A percentile compares a stretch with the other conserved stretches of the same genome.
Evolutionary conservation across 2,113 vertebrate species (phyloP).

Genomic region (Phocoena sinus): DNA sequence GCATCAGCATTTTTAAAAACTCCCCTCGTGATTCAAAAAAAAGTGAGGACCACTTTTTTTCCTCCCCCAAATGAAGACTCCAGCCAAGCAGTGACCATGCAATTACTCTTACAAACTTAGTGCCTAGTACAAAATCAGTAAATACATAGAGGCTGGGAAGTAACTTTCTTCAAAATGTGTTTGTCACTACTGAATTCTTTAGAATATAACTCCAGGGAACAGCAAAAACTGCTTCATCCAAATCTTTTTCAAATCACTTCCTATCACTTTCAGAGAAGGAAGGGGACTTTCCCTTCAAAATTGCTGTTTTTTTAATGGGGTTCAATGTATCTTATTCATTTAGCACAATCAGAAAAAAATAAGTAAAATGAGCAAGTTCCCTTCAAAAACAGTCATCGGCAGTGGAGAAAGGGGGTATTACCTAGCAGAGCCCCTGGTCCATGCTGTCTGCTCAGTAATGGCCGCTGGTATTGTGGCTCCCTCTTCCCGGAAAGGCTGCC

Average conservation of each 20-base stretch:
- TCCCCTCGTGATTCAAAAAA: not conserved
- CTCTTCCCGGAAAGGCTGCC: not conserved
- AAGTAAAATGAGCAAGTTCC: not conserved
- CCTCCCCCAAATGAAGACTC: not conserved
- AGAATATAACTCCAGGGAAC: not conserved
- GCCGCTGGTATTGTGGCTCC: not conserved
- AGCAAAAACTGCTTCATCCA: slow-evolving; percentile 6
- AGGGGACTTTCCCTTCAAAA: not conserved
- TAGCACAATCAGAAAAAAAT: not conserved
- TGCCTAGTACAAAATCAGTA: not conserved
- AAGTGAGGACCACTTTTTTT: not conserved
- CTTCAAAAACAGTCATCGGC: not conserved
- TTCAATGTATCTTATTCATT: not conserved
- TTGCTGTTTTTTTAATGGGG: not conserved
- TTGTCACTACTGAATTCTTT: not conserved
- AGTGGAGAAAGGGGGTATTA: not conserved
- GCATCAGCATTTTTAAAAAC: not conserved
- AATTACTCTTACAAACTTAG: not conserved
- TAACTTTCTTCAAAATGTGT: slow-evolving; percentile 1
- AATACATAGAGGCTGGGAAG: not conserved
- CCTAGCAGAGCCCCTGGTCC: not conserved
- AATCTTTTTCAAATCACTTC: not conserved
- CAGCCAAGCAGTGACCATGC: not conserved
- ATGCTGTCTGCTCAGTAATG: not conserved
- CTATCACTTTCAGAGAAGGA: not conserved